Percentiles rank a stretch among this genome's conserved stretches.
phyloP scores from a whole-genome alignment of 2,888 invertebrate genomes.

The Xestia rhomboidea region DNA sequence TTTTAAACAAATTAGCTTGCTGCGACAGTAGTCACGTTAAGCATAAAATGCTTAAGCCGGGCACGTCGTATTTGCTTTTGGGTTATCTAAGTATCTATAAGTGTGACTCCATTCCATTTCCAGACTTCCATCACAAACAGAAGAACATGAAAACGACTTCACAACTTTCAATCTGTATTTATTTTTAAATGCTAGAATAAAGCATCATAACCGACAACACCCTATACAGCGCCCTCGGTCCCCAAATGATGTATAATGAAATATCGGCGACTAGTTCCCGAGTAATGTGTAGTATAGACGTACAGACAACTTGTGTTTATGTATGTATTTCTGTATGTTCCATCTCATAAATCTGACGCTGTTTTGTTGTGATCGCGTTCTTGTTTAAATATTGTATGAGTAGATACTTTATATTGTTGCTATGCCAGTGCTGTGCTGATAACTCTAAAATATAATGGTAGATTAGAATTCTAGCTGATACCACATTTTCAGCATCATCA shows the following conservation, averaged over 20 bases:
- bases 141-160: no score
- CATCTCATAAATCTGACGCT: conserved; percentile 56
- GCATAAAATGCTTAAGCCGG: no score
- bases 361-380: conserved; percentile 51
- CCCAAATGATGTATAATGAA: conserved; percentile 80
- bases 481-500: neutral
- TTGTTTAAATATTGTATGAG: conserved; percentile 31
- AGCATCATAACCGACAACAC: conserved; percentile 20
- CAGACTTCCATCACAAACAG: no score
- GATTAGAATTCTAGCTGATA: no score
- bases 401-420: neutral
- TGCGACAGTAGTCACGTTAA: no score
- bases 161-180: no score
- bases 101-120: no score
- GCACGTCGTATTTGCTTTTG: no score
- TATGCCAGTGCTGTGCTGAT: neutral
- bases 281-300: conserved; percentile 66
- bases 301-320: conserved; percentile 51
- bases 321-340: conserved; percentile 30
- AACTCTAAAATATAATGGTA: neutral
- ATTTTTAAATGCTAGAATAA: no score
- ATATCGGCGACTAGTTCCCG: conserved; percentile 71
- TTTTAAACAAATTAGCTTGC: no score
- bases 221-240: conserved; percentile 68
- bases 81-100: no score